Evolutionary conservation across 1,140 invertebrate species (phyloP).

Genomic region (Oreohelix idahoensis): DNA sequence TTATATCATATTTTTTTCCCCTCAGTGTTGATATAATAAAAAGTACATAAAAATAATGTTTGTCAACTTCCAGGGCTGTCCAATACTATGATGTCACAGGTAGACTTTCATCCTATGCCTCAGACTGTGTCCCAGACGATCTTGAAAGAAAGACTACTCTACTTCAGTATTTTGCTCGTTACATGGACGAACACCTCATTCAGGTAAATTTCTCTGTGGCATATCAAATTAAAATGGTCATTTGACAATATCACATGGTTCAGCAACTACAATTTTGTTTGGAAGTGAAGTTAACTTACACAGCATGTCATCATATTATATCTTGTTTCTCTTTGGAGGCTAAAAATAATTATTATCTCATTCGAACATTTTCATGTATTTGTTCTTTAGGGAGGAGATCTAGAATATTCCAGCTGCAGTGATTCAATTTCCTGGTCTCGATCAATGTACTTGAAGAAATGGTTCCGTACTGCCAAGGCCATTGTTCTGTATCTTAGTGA

Average conservation of each 20-base stretch:
- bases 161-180: conserved; percentile 70
- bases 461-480: conserved; percentile 94
- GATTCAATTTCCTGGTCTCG: conserved; percentile 56
- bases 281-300: no score
- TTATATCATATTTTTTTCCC: no score
- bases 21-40: no score
- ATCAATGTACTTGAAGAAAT: conserved; percentile 86
- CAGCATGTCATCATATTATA: no score
- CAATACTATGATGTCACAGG: conserved; percentile 71
- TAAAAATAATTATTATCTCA: no score
- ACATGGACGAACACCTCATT: conserved; percentile 73
- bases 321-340: no score
- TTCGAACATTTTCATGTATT: background rate
- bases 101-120: conserved; percentile 61
- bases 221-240: no score
- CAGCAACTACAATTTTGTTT: no score
- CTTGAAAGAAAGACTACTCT: conserved; percentile 69
- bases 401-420: conserved; percentile 56
- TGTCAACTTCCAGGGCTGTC: conserved; percentile 55
- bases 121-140: conserved; percentile 66
- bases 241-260: no score
- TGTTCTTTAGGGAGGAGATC: conserved; percentile 63
- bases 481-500: conserved; percentile 98
- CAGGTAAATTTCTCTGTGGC: conserved; percentile 51
- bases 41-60: no score